Conservation (phyloP, 2,113 vertebrate genomes). For the Corapipo altera region DNA sequence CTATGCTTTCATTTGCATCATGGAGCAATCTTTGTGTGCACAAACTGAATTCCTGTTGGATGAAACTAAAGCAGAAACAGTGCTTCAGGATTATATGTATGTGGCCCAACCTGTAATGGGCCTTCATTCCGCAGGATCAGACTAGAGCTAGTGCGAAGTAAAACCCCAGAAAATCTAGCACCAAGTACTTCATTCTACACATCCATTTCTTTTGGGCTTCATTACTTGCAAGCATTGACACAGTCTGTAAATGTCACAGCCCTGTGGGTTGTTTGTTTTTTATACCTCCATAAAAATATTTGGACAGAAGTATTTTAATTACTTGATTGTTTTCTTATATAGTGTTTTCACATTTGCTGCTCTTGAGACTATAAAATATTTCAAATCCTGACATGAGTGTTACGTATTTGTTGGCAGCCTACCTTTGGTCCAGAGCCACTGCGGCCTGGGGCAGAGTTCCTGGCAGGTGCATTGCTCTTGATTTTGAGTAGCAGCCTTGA, state of each 20-base stretch:
- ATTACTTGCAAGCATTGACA: neutral
- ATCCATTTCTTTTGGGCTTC: neutral
- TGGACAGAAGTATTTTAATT: neutral
- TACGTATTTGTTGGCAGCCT: neutral
- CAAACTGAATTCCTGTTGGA: neutral
- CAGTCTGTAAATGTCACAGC: neutral
- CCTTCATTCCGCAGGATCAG: neutral
- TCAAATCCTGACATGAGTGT: neutral
- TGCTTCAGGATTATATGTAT: neutral
- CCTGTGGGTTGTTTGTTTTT: neutral
- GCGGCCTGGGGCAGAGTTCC: neutral
- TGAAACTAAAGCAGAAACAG: neutral
- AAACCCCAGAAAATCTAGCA: neutral
- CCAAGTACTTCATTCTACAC: neutral
- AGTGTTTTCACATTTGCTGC: neutral
- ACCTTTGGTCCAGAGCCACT: neutral
- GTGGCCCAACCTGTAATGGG: neutral
- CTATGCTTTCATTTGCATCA: neutral
- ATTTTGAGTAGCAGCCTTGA: neutral
- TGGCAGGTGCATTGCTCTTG: neutral
- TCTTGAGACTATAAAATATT: neutral
- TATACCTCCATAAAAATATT: neutral
- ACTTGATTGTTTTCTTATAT: neutral
- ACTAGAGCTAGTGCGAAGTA: neutral
- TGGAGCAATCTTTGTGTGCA: neutral